Percentiles rank a stretch among this genome's conserved stretches.
Conservation (phyloP, 2,113 vertebrate genomes). For the Sisor rabdophorus region DNA sequence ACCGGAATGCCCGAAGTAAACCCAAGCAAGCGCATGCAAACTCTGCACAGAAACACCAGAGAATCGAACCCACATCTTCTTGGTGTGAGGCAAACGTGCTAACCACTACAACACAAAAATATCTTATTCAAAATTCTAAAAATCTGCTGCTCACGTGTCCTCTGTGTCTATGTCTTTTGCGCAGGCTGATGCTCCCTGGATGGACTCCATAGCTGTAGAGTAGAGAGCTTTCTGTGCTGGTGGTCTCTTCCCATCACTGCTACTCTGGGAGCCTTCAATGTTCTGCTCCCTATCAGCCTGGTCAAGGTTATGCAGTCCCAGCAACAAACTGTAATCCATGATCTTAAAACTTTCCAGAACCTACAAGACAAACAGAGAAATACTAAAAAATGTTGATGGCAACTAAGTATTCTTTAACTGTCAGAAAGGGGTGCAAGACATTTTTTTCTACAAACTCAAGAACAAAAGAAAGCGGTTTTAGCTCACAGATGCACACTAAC, state of each 20-base stretch:
- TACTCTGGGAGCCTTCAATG: conserved; percentile 80
- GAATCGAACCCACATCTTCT: no score
- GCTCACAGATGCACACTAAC: no score
- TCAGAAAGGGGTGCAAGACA: background rate
- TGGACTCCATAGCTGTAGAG: conserved; percentile 98
- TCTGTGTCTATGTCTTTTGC: conserved; percentile 91
- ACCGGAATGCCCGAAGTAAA: no score
- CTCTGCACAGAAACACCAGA: no score
- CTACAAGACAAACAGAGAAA: conserved; percentile 61
- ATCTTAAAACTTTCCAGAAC: conserved; percentile 99
- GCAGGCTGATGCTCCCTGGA: conserved; percentile 89
- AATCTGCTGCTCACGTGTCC: conserved; percentile 79
- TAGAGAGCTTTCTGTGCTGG: conserved; percentile 95
- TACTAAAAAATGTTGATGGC: background rate
- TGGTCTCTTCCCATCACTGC: conserved; percentile 84
- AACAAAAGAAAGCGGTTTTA: background rate
- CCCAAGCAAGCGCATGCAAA: no score
- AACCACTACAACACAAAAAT: no score
- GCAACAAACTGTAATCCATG: conserved; percentile 98
- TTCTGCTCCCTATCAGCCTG: conserved; percentile 86
- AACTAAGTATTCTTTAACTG: background rate
- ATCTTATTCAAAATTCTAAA: no score
- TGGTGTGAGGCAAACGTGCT: no score
- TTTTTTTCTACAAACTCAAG: background rate
- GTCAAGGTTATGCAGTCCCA: conserved; percentile 96